Evolutionary conservation across 2,797 vertebrate genomes (phyloP), one percentile per base, ranked within the genome.

Genomic region (Melanotaenia boesemani): DNA sequence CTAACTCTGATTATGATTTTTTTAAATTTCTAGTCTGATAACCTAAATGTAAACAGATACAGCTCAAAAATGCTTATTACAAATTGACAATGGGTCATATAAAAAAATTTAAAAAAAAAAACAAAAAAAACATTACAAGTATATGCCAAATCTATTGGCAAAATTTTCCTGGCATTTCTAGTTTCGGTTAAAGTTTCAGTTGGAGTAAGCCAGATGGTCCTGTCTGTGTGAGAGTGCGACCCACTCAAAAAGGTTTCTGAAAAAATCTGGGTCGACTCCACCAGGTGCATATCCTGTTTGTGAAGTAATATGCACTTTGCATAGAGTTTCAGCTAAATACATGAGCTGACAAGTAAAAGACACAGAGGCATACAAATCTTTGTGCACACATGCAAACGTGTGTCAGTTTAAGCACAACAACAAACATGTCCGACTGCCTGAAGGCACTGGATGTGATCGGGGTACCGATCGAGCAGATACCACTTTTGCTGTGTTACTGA

Each of bases 261-360:
- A 86, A 41, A 72, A 82, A 87, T 85, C 63, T 84, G 75, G 83
- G 77, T 75, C 87, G 79, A 86, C 86, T 85, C 86, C 73, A 85
- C 80, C 89, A 90, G 89, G 88, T 92, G 89, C 69, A 64, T 70
- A 87, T 90, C 86, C 89, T 90, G 91, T 89, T 88, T 89, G 84
- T 75, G 67, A 71, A 74, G 79, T 77, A 76, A 77, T 67, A 36
- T 67, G 68, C 63, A 60, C 74, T 86, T 86, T 88, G 87, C 85
- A 88, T 85, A 76, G 70, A 81, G 79, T 82, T 90, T 90, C 86
- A 82, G 79, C 88, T 86, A 70, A 81, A 88, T 85, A 85, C 75
- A 79, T 85, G 68, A 90, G 83, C 87, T 84, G 88, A 87, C 82
- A 86, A 62, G 80, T 80, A 69, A 79, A 70, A 77, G 59, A 63